Conservation (phyloP, 2,113 vertebrate genomes). For the Hypocryptadius cinnamomeus region DNA sequence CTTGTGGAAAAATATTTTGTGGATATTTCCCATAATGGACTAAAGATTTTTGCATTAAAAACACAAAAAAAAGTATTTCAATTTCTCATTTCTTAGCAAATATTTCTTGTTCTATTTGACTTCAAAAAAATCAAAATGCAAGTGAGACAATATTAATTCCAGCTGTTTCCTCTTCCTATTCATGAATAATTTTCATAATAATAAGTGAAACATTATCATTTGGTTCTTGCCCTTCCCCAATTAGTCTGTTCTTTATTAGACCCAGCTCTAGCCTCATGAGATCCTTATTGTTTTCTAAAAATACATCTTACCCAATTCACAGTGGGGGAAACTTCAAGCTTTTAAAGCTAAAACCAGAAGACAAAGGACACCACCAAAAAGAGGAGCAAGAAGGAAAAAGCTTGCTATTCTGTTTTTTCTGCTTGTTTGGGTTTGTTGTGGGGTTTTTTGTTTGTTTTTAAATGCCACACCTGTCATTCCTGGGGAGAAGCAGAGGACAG, state of each 20-base stretch:
- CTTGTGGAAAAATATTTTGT: background rate
- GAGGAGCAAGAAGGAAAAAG: background rate
- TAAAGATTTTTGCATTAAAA: background rate
- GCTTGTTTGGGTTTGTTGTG: background rate
- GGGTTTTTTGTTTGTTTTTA: background rate
- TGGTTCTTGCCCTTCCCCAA: background rate
- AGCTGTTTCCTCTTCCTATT: background rate
- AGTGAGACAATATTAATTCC: background rate
- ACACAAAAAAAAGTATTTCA: background rate
- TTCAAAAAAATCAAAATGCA: background rate
- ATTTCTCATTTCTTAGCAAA: background rate
- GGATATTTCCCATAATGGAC: background rate
- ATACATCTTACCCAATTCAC: background rate
- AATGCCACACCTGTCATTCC: background rate
- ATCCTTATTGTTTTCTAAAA: slow-evolving; percentile 1
- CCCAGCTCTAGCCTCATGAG: background rate
- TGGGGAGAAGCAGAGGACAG: background rate
- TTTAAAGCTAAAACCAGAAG: background rate
- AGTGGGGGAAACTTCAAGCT: background rate
- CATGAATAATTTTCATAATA: background rate
- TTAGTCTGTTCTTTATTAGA: background rate
- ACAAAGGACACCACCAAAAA: background rate
- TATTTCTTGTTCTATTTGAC: background rate
- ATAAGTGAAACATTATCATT: background rate
- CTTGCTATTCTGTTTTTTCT: background rate